A percentile compares a stretch with the other conserved stretches of the same genome.
phyloP scores from a whole-genome alignment of 2,888 invertebrate species.

The Agrotis ipsilon region DNA sequence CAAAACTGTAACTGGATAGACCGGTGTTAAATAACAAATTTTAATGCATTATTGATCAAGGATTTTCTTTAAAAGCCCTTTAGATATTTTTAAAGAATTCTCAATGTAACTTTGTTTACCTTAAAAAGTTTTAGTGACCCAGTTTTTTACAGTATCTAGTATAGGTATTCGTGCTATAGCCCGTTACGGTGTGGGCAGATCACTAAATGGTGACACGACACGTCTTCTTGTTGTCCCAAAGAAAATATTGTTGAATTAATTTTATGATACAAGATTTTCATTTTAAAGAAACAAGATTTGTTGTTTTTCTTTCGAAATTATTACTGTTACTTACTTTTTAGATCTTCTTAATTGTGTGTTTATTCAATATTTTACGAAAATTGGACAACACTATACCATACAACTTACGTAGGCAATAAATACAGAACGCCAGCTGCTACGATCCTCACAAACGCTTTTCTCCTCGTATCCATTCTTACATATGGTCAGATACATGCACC shows the following conservation, averaged over 20 bases:
- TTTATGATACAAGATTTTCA: not conserved
- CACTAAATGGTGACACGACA: slow-evolving; percentile 21
- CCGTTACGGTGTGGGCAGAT: slow-evolving; percentile 54
- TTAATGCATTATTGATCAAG: slow-evolving; percentile 27
- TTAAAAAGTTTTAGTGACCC: slow-evolving; percentile 37
- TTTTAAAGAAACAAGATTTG: no score
- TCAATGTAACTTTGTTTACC: slow-evolving; percentile 22
- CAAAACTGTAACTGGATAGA: not conserved
- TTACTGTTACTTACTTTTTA: no score
- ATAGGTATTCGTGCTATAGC: not conserved
- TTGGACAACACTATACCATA: no score
- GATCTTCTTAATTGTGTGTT: no score
- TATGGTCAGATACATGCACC: not conserved
- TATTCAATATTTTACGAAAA: no score
- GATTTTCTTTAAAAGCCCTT: slow-evolving; percentile 29
- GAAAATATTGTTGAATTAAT: slow-evolving; percentile 10
- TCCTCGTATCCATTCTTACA: no score
- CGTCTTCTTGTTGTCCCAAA: not conserved
- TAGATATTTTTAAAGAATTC: slow-evolving; percentile 5
- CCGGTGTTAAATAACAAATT: slow-evolving; percentile 27
- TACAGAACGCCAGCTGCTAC: no score
- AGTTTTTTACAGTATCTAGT: not conserved
- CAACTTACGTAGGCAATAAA: no score
- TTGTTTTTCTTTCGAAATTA: not conserved
- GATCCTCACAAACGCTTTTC: no score